Base-by-base conservation (phyloP, 2,797 vertebrate genomes). In the Florisuga fusca region DNA sequence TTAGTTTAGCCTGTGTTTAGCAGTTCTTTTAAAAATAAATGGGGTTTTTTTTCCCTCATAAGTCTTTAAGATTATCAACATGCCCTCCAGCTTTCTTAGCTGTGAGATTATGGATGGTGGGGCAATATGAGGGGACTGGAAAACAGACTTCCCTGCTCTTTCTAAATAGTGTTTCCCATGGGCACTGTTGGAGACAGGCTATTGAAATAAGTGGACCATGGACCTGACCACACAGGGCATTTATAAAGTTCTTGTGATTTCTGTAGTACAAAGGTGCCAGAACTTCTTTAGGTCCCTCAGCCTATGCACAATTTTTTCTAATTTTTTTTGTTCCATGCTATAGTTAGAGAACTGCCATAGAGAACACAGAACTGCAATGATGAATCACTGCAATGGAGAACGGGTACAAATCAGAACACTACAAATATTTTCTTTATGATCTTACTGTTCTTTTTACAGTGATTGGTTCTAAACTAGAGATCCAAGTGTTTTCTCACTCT, bases 231-330 rank as follows among this genome's bases (percentile, higher is more conserved):
- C 55, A 23, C 0, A 43, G 33, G 21, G 69, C 34, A 68, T 68
- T 92, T 89, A 78, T 59, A 41, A 83, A 79, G 68, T 91, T 87
- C 82, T 66, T 87, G n/a, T 25, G 41, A 74, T 59, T 89, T 85
- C 85, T 78, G 41, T 2, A 74, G 73, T 50, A 91, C 69, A 77
- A 72, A 89, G 62, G 43, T 75, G 51, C 27, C 38, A 84, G 46
- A 75, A 78, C 63, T 84, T 90, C 80, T 88, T 78, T 53, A 66
- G 68, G 64, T 66, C 15, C 29, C 54, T 90, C 78, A 66, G 69
- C 51, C 73, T 71, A 29, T 11, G 46, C 72, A 61, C 50, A 77
- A 50, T 17, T 36, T 75, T 75, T 77, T 67, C 50, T 58, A 53
- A 27, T 2, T 53, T 54, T 46, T 91, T 94, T 71, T 74, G 57